Conservation (phyloP, 2,888 invertebrate genomes). For the Thalpophila matura region DNA sequence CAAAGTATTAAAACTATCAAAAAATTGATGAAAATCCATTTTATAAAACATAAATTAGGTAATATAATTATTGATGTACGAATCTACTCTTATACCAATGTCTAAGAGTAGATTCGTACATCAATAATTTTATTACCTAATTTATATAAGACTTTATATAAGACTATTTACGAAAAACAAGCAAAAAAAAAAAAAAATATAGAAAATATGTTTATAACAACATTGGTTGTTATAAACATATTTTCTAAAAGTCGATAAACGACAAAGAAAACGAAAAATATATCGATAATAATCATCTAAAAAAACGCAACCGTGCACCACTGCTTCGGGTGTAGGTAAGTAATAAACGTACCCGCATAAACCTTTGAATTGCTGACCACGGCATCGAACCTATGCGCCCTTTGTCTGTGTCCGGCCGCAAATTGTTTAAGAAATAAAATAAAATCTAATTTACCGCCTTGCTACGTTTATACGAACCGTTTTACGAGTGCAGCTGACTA, state of each 20-base stretch:
- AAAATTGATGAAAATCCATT: no score
- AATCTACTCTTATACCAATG: no score
- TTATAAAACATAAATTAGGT: no score
- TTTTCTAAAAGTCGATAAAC: not conserved
- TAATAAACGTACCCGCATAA: slow-evolving; percentile 89
- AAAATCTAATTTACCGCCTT: slow-evolving; percentile 89
- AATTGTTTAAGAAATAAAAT: slow-evolving; percentile 90
- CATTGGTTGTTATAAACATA: not conserved
- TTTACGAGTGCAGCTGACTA: slow-evolving; percentile 84
- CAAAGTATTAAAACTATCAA: no score
- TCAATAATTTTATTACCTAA: no score
- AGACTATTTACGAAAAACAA: no score
- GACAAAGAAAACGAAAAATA: not conserved
- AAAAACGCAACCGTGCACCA: slow-evolving; percentile 57
- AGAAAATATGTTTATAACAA: not conserved
- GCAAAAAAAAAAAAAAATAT: no score
- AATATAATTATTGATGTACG: no score
- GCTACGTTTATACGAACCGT: slow-evolving; percentile 86
- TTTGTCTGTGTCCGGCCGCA: slow-evolving; percentile 87
- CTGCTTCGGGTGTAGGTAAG: slow-evolving; percentile 79
- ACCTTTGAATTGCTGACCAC: slow-evolving; percentile 90
- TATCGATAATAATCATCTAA: slow-evolving; percentile 58
- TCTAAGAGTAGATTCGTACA: no score
- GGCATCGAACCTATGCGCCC: slow-evolving; percentile 86
- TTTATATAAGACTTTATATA: no score